These are phyloP conservation scores for Spea bombifrons DNA, from an alignment of 2,113 vertebrate species.

Conservation along the genomic window DNA sequence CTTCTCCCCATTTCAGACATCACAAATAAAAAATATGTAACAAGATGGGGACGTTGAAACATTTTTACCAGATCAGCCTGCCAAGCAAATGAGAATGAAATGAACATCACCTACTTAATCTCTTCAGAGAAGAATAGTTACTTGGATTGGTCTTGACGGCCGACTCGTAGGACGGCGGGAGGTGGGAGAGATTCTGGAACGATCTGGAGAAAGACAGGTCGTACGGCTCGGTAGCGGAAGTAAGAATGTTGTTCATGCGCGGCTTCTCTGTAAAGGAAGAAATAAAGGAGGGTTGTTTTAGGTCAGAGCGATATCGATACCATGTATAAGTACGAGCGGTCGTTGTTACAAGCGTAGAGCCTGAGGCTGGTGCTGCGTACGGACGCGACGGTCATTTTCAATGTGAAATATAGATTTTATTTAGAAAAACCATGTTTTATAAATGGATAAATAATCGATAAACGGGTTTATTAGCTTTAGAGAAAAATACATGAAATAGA, in stretches of 20 bases:
- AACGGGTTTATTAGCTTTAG: no score
- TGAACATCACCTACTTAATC: conserved; percentile 84
- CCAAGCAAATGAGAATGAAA: conserved; percentile 39
- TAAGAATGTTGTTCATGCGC: conserved; percentile 92
- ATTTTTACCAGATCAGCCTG: background rate
- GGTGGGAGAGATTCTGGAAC: conserved; percentile 96
- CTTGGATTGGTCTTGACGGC: conserved; percentile 91
- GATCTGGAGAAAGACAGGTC: conserved; percentile 97
- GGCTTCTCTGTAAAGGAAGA: conserved; percentile 79
- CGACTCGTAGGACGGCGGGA: conserved; percentile 94
- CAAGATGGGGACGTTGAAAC: background rate
- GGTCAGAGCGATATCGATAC: no score
- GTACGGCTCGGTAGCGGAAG: conserved; percentile 95
- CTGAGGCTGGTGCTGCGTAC: no score
- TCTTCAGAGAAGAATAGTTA: conserved; percentile 96
- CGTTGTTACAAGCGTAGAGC: no score
- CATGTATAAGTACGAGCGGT: no score
- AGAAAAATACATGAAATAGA: no score
- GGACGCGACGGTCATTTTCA: no score
- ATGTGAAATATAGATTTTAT: no score
- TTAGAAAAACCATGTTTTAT: no score
- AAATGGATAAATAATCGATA: no score
- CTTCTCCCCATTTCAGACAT: no score
- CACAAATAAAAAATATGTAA: no score
- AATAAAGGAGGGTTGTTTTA: background rate